Base-by-base conservation (phyloP, 1,140 invertebrate genomes). In the Leptoteleia sp. region DNA sequence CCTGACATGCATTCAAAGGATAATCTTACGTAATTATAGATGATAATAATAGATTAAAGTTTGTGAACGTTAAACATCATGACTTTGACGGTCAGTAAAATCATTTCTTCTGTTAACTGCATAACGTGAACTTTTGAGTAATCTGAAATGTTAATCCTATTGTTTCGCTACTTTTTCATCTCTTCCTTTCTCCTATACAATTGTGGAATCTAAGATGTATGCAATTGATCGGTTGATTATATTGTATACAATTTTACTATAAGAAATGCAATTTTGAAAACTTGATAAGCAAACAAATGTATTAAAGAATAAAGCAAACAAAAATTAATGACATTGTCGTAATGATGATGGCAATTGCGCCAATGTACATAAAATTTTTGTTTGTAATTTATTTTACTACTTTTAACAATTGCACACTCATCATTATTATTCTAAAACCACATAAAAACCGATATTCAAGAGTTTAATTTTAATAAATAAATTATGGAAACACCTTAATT, bases 141-240 rank as follows among this genome's bases (percentile, higher is more conserved):
- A 61, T 45, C 55, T 45, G 12, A 45, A 61, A 61, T 45, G 42
- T 45, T 61, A 61, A 47, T 61, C 55, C 55, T 40, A 61, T 61
- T 61, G 55, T 61, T 45, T 61, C 29, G 27, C 11, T 33, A 11
- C 17, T 61, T 61, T 61, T 61, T 38, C 42, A 43, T 61, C 55
- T n/a, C 6, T 33, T 61, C 55, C 55, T 61, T 61, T 61, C 55
- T 61, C 55, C n/a, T 13, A 5, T 43, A 38, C 13, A 43, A 57
- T 43, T 31, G 38, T 35, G 55, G 29, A 61, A 45, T 33, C 27
- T 16, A 40, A 40, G 52, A 61, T 47, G 35, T 29, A 1, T 42
- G 17, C 3, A 15, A 29, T 27, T 55, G 52, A 55, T 55, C 15
- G 11, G 9, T 9, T 13, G 45, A 52, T 52, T 35, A 35, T 11